Conservation (phyloP, 2,888 invertebrate species). For the Dyspetes luteomarginatus region DNA sequence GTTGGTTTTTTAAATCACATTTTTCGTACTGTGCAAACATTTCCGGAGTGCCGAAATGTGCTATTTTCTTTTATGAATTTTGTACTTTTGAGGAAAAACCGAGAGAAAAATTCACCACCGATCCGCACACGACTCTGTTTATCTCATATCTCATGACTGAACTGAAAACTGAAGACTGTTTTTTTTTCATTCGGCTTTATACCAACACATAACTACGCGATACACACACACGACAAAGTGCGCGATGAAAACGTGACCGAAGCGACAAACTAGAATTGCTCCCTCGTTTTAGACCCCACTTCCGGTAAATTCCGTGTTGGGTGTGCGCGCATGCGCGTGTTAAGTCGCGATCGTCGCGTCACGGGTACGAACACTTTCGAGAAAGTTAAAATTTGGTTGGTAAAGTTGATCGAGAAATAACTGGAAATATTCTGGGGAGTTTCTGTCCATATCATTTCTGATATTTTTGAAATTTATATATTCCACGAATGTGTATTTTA, state of each 20-base stretch:
- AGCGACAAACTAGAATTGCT: neutral
- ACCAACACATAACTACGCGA: slow-evolving; percentile 14
- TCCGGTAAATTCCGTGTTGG: neutral
- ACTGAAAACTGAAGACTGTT: slow-evolving; percentile 17
- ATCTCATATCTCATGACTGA: slow-evolving; percentile 59
- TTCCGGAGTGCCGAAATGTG: neutral
- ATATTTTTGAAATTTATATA: neutral
- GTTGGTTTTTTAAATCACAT: neutral
- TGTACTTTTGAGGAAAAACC: neutral
- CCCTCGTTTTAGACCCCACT: too few relatives aligned
- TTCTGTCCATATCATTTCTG: neutral
- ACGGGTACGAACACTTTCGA: neutral
- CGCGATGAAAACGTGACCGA: slow-evolving; percentile 46
- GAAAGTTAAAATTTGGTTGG: neutral
- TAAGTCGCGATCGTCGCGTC: neutral
- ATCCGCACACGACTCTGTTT: slow-evolving; percentile 61
- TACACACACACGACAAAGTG: slow-evolving; percentile 34
- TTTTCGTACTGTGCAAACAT: neutral
- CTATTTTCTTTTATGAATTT: neutral
- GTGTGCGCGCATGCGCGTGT: neutral
- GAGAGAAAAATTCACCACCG: slow-evolving; percentile 40
- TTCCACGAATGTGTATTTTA: neutral
- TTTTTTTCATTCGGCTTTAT: slow-evolving; percentile 35
- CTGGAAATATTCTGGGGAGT: neutral
- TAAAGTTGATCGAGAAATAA: neutral